Base-by-base conservation (phyloP, 2,113 vertebrate species). In the Serilophus lunatus region DNA sequence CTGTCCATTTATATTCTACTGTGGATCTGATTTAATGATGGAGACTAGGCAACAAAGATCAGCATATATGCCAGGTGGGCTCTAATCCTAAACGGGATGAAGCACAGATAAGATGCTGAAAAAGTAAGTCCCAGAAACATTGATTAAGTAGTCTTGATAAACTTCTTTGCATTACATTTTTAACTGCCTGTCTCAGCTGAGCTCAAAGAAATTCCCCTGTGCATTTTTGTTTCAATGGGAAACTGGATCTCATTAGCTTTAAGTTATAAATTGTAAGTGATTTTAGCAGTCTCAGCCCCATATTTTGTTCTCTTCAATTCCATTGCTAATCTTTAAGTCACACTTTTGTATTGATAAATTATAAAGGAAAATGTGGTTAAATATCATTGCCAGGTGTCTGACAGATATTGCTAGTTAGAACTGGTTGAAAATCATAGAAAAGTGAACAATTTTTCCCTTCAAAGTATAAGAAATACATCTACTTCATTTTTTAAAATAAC, bases 351-450 rank as follows among this genome's bases (percentile, higher is more conserved):
- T 59, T 0, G 0, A 78, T 15, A 92, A 82, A 60, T 22, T 35
- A 10, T 63, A 87, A 60, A 57, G 36, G 4, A 61, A 63, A 60
- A 9, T 49, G 35, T 57, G 31, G 8, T 5, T 80, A 90, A 40
- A 6, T 1, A 1, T 16, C 2, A 8, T 66, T 82, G 80, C 50
- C 75, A 96, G 71, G n/a, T 9, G 66, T 74, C 19, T 78, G 74
- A 95, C 95, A 96, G 88, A 96, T 97, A 97, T 97, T 96, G 96
- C 29, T 95, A 74, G 66, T 96, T 94, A 97, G 93, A 96, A 96
- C 96, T 92, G 95, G 88, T 24, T 92, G 93, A 95, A 95, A 93
- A 61, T 4, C 18, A 22, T 8, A 63, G 9, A 60, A 63, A 92
- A 92, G 74, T 19, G 3, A 78, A 53, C 1, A 2, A 12, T n/a